Conservation (phyloP, 2,888 invertebrate genomes). For the Lottia scabra region DNA sequence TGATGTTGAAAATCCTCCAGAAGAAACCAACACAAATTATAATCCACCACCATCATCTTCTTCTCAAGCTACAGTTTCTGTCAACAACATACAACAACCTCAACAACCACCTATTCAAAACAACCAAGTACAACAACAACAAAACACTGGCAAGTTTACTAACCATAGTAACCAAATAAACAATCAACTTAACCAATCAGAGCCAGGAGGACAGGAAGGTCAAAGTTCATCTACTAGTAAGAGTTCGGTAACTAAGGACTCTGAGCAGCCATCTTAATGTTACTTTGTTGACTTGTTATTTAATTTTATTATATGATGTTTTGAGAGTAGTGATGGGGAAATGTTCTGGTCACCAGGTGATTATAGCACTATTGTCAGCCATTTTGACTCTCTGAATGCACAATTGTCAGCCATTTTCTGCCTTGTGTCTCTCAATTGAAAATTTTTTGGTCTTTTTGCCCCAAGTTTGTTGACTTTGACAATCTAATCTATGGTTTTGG, state of each 20-base stretch:
- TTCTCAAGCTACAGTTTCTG: constrained; percentile 20
- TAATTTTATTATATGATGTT: too few relatives aligned
- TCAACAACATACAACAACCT: constrained; percentile 35
- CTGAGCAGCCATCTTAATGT: neutral
- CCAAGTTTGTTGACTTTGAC: too few relatives aligned
- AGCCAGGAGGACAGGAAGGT: constrained; percentile 3
- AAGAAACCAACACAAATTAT: constrained; percentile 55
- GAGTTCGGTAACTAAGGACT: constrained; percentile 18
- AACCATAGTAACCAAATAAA: constrained; percentile 54
- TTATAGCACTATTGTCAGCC: too few relatives aligned
- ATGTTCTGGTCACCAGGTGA: too few relatives aligned
- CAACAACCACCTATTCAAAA: constrained; percentile 43
- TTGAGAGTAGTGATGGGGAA: too few relatives aligned
- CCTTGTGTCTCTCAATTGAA: too few relatives aligned
- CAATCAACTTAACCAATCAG: constrained; percentile 50
- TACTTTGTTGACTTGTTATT: too few relatives aligned
- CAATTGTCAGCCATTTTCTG: too few relatives aligned
- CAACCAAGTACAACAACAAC: constrained; percentile 45
- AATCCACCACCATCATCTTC: constrained; percentile 39
- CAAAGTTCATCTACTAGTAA: constrained; percentile 11
- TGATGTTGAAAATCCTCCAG: constrained; percentile 49
- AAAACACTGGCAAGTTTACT: neutral
- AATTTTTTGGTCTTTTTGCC: too few relatives aligned
- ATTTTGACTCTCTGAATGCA: too few relatives aligned
- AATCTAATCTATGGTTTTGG: too few relatives aligned